These are phyloP conservation scores for Fratercula arctica DNA, from an alignment of 2,797 vertebrate species.

Conservation along the genomic window DNA sequence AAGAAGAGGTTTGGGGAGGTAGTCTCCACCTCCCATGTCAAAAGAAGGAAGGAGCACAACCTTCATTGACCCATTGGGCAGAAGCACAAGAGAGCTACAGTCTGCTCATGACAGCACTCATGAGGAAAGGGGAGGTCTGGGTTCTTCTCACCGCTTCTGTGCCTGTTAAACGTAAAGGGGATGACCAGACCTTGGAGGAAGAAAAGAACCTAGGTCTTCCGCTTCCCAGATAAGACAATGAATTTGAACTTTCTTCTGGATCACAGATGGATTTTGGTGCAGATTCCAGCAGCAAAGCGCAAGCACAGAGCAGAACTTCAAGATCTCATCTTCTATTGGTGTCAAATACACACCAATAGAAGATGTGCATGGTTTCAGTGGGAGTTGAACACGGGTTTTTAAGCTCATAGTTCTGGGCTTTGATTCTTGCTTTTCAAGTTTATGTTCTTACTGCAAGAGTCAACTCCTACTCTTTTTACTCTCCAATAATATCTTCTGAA, in stretches of 20 bases:
- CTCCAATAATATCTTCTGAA: background rate
- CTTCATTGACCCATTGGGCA: background rate
- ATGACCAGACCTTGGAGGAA: background rate
- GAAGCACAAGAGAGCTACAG: background rate
- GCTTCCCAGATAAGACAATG: background rate
- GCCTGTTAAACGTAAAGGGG: background rate
- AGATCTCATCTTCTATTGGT: background rate
- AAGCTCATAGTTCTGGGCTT: background rate
- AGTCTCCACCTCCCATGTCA: background rate
- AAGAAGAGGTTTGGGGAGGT: background rate
- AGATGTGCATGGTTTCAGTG: background rate
- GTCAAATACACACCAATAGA: background rate
- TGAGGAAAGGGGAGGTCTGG: background rate
- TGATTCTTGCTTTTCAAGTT: background rate
- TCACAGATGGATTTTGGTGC: background rate
- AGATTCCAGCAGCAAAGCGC: background rate
- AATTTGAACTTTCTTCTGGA: background rate
- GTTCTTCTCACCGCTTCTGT: background rate
- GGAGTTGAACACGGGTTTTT: accelerated
- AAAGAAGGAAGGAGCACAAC: background rate
- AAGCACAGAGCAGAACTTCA: background rate
- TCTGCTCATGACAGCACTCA: background rate
- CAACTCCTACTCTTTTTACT: background rate
- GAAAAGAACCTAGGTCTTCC: background rate
- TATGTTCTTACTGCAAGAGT: background rate